Conservation (phyloP, 2,888 invertebrate genomes). For the Hoplodrina blanda region DNA sequence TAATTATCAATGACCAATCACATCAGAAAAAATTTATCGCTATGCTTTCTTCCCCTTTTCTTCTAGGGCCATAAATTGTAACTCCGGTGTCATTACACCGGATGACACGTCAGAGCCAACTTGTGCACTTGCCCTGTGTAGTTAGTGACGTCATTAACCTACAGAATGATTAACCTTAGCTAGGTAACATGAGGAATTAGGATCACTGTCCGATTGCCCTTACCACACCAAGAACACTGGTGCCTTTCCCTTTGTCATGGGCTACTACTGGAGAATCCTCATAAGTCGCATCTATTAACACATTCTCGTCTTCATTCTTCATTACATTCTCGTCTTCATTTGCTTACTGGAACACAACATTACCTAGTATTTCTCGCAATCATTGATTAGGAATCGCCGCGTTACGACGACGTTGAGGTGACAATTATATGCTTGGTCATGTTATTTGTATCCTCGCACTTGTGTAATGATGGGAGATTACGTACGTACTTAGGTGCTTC, state of each 20-base stretch:
- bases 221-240: no score
- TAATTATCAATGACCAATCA: no score
- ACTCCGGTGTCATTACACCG: no score
- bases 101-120: no score
- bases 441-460: conserved; percentile 36
- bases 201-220: background rate
- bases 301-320: conserved; percentile 10
- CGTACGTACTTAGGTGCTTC: conserved; percentile 4
- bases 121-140: no score
- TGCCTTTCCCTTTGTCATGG: no score
- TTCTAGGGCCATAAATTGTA: no score
- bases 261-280: background rate
- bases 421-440: conserved; percentile 42
- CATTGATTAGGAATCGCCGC: conserved; percentile 43
- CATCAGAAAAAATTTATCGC: no score
- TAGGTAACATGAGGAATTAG: no score
- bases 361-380: conserved; percentile 14
- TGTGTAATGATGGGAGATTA: conserved; percentile 29
- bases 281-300: background rate
- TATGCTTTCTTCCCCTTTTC: no score
- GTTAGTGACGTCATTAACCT: background rate
- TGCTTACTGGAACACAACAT: conserved; percentile 31
- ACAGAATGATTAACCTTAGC: background rate
- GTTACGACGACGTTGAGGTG: conserved; percentile 15
- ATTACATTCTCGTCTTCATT: conserved; percentile 8